Evolutionary conservation across 2,797 vertebrate species (phyloP).

Genomic region (Siniperca undulata): DNA sequence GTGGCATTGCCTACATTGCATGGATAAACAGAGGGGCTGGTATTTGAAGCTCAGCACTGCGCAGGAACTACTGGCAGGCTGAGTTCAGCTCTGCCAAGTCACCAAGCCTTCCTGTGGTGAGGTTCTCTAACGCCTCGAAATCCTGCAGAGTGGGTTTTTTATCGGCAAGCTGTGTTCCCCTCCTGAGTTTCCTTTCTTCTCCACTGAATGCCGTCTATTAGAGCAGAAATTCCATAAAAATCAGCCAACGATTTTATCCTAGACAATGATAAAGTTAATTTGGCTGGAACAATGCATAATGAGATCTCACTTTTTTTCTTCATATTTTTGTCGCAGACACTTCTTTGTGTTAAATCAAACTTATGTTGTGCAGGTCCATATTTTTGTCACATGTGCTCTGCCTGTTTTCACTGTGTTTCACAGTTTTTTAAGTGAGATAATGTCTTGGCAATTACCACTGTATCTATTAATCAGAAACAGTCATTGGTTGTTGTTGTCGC

Average conservation of each 20-base stretch:
- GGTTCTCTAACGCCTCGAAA: slow-evolving; percentile 68
- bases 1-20: slow-evolving; percentile 53
- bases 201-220: slow-evolving; percentile 47
- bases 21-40: slow-evolving; percentile 56
- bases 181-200: slow-evolving; percentile 61
- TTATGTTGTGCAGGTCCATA: slow-evolving; percentile 8
- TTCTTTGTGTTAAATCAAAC: slow-evolving; percentile 39
- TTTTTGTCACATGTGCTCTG: slow-evolving; percentile 15
- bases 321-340: slow-evolving; percentile 1
- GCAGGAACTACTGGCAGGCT: slow-evolving; percentile 62
- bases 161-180: slow-evolving; percentile 55
- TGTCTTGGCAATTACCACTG: not conserved
- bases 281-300: slow-evolving; percentile 51
- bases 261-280: slow-evolving; percentile 55
- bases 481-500: slow-evolving; percentile 24
- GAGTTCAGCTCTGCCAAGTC: slow-evolving; percentile 72
- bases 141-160: slow-evolving; percentile 66
- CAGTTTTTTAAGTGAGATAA: not conserved
- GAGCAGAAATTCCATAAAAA: slow-evolving; percentile 61
- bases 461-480: slow-evolving; percentile 35
- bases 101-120: slow-evolving; percentile 73
- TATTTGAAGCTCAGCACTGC: slow-evolving; percentile 63
- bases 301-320: slow-evolving; percentile 26
- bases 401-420: slow-evolving; percentile 17
- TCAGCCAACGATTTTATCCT: slow-evolving; percentile 51